Evolutionary conservation across 2,797 vertebrate species (phyloP).

Genomic region (Melanogrammus aeglefinus): DNA sequence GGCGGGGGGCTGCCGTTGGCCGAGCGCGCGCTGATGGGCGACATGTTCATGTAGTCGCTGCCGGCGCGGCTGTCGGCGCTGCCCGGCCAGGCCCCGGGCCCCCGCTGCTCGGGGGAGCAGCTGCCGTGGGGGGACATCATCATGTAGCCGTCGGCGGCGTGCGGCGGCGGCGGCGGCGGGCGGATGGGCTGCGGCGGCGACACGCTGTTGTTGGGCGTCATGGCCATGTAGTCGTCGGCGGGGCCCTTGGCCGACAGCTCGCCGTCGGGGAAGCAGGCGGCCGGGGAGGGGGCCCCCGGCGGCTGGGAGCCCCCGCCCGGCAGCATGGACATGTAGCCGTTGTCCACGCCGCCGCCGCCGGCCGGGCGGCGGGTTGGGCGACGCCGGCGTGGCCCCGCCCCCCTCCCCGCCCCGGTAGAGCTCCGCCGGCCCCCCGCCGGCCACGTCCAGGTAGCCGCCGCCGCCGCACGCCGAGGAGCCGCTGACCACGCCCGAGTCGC

Average conservation of each 20-base stretch:
- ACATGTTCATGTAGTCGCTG: constrained; percentile 85
- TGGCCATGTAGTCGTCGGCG: constrained; percentile 79
- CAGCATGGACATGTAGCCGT: constrained; percentile 79
- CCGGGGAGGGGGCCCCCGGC: constrained; percentile 48
- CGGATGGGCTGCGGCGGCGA: constrained; percentile 77
- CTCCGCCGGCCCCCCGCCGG: constrained; percentile 65
- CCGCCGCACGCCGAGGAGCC: constrained; percentile 42
- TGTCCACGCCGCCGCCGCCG: too few species aligned
- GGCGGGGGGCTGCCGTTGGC: constrained; percentile 69
- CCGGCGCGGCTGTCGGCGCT: constrained; percentile 69
- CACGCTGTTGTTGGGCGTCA: constrained; percentile 76
- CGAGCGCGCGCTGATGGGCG: constrained; percentile 73
- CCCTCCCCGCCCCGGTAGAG: constrained; percentile 53
- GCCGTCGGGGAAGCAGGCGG: constrained; percentile 64
- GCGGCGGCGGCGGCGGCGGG: constrained; percentile 53
- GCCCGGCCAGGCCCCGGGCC: constrained; percentile 64
- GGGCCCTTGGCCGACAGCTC: constrained; percentile 66
- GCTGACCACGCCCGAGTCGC: constrained; percentile 48
- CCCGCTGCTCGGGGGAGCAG: constrained; percentile 74
- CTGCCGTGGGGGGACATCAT: constrained; percentile 80
- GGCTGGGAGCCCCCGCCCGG: constrained; percentile 72
- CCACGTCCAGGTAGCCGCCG: constrained; percentile 71
- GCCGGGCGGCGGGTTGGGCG: constrained; percentile 21
- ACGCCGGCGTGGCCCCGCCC: constrained; percentile 10
- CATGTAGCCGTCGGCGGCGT: constrained; percentile 74